phyloP scores from a whole-genome alignment of 2,797 vertebrate species.

The Ctenopoma kingsleyae region DNA sequence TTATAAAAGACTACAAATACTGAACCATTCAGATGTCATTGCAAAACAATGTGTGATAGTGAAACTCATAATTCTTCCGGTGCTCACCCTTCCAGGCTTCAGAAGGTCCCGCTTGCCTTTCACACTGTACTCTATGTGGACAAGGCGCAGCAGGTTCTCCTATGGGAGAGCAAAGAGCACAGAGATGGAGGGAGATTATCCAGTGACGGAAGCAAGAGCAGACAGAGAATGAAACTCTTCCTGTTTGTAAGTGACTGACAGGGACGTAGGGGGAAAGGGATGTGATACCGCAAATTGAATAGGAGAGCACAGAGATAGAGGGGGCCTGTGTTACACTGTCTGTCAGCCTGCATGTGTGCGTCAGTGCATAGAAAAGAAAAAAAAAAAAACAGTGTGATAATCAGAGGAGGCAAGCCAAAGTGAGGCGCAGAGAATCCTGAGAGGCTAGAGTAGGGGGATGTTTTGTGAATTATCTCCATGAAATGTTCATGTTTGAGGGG shows the following conservation, averaged over 20 bases:
- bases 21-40: constrained; percentile 6
- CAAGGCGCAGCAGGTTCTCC: constrained; percentile 96
- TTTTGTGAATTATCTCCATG: constrained; percentile 53
- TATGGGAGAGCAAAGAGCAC: constrained; percentile 64
- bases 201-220: constrained; percentile 42
- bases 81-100: constrained; percentile 94
- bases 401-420: constrained; percentile 45
- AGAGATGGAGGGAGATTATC: constrained; percentile 46
- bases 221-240: constrained; percentile 57
- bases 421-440: constrained; percentile 39
- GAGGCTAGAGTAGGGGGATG: constrained; percentile 23
- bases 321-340: constrained; percentile 66
- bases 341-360: constrained; percentile 44
- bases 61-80: constrained; percentile 34
- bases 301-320: constrained; percentile 55
- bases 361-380: constrained; percentile 19
- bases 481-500: constrained; percentile 44
- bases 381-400: constrained; percentile 47
- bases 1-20: background rate
- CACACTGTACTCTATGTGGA: constrained; percentile 95
- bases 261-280: constrained; percentile 66
- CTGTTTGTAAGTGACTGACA: constrained; percentile 74
- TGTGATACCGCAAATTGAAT: constrained; percentile 69
- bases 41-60: constrained; percentile 5
- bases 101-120: constrained; percentile 90